These are phyloP conservation scores for Leontocebus nigricollis DNA, from an alignment of 2,797 vertebrate species.

Conservation along the genomic window DNA sequence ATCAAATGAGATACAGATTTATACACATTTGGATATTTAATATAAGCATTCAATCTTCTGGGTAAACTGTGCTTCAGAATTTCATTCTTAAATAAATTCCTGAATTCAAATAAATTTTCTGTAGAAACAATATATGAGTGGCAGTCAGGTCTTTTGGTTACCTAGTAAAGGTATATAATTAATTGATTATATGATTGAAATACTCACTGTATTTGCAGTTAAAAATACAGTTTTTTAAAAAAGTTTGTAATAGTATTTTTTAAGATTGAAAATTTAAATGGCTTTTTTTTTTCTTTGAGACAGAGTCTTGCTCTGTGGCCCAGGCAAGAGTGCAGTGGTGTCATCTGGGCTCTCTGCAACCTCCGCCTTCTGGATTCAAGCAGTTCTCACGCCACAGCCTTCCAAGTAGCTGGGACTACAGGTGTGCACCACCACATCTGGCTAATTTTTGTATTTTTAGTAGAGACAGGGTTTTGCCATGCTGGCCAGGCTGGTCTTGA, in stretches of 20 bases:
- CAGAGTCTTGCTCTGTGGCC: too few species aligned
- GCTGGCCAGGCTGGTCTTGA: too few species aligned
- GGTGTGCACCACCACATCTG: accelerated
- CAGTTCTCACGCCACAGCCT: too few species aligned
- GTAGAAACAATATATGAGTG: neutral
- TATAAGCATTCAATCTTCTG: neutral
- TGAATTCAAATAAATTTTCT: slow-evolving; percentile 34
- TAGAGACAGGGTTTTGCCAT: too few species aligned
- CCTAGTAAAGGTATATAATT: neutral
- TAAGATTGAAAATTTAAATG: neutral
- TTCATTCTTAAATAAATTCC: slow-evolving; percentile 10
- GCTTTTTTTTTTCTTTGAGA: too few species aligned
- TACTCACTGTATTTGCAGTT: slow-evolving; percentile 2
- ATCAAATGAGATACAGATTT: neutral
- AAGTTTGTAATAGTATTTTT: neutral
- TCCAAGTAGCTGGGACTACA: too few species aligned
- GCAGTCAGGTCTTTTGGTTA: neutral
- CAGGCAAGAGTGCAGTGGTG: too few species aligned
- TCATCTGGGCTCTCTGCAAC: too few species aligned
- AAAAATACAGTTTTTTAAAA: neutral
- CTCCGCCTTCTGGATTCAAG: too few species aligned
- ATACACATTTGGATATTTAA: neutral
- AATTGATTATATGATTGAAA: neutral
- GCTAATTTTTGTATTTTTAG: too few species aligned
- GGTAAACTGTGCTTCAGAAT: slow-evolving; percentile 20